These are phyloP conservation scores for Erythrocebus patas DNA, from an alignment of 2,113 vertebrate species.

Conservation along the genomic window DNA sequence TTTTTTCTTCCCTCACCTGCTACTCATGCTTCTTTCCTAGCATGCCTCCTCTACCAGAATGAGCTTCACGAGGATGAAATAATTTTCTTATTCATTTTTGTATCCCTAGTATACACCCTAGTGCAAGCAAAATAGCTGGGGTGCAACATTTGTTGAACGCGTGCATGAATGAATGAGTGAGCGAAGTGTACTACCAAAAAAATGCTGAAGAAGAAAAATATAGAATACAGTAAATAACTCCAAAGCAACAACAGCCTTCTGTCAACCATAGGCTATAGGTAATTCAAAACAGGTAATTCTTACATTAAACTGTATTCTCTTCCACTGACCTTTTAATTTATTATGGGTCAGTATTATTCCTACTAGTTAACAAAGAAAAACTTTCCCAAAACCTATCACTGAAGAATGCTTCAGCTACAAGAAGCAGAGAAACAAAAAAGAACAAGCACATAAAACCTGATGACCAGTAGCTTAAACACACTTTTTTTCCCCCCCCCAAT, in stretches of 20 bases:
- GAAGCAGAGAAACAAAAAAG: background rate
- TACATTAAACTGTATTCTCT: background rate
- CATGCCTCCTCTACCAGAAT: background rate
- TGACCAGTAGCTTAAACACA: background rate
- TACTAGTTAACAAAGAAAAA: background rate
- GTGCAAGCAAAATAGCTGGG: background rate
- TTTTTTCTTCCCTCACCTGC: background rate
- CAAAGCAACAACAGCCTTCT: background rate
- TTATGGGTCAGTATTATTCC: background rate
- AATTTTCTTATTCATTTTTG: background rate
- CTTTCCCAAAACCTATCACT: background rate
- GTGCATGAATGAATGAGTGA: background rate
- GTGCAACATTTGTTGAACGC: background rate
- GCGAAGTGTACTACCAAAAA: background rate
- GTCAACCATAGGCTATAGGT: background rate
- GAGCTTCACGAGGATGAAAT: background rate
- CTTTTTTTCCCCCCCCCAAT: background rate
- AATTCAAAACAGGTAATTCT: background rate
- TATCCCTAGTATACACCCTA: background rate
- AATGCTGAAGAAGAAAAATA: background rate
- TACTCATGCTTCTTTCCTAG: background rate
- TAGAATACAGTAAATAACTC: background rate
- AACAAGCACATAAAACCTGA: background rate
- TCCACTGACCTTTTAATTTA: background rate
- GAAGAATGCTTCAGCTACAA: background rate